Conservation (phyloP, 2,888 invertebrate genomes). For the Chymomyza caudatula region DNA sequence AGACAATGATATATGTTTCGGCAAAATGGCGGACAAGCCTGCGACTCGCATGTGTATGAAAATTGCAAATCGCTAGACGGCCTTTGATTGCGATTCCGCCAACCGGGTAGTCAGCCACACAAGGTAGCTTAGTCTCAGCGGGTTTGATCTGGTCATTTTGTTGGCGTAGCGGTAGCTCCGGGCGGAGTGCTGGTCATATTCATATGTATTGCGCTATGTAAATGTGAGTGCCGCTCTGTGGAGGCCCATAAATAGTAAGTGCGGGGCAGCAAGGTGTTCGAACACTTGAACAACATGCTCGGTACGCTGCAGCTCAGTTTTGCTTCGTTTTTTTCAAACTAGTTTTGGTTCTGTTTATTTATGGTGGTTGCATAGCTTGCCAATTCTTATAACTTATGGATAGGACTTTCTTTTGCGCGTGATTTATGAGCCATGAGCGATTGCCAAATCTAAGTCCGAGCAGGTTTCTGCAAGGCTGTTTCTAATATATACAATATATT, state of each 20-base stretch:
- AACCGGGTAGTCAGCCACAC: constrained; percentile 9
- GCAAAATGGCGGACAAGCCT: constrained; percentile 53
- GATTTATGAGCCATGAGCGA: constrained; percentile 45
- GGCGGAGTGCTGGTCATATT: constrained; percentile 29
- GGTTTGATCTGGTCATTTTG: constrained; percentile 49
- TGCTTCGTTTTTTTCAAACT: constrained; percentile 22
- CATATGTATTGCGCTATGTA: constrained; percentile 48
- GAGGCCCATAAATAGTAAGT: constrained; percentile 53
- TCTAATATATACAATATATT: background rate
- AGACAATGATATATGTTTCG: constrained; percentile 66
- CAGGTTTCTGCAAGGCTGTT: background rate
- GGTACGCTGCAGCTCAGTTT: background rate
- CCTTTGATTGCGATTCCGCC: constrained; percentile 58
- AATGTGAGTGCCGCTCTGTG: constrained; percentile 8
- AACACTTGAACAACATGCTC: background rate
- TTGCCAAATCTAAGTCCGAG: constrained; percentile 36
- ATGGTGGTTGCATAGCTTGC: constrained; percentile 63
- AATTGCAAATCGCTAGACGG: constrained; percentile 69
- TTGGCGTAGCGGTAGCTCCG: too few relatives aligned
- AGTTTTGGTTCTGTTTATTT: constrained; percentile 66
- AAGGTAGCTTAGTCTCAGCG: background rate
- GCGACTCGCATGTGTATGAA: constrained; percentile 64
- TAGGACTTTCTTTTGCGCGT: constrained; percentile 34
- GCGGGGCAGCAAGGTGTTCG: constrained; percentile 13
- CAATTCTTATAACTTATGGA: constrained; percentile 65